A percentile compares a stretch with the other conserved stretches of the same genome.
Conservation (phyloP, 2,888 invertebrate species). For the Cylindroiulus punctatus region DNA sequence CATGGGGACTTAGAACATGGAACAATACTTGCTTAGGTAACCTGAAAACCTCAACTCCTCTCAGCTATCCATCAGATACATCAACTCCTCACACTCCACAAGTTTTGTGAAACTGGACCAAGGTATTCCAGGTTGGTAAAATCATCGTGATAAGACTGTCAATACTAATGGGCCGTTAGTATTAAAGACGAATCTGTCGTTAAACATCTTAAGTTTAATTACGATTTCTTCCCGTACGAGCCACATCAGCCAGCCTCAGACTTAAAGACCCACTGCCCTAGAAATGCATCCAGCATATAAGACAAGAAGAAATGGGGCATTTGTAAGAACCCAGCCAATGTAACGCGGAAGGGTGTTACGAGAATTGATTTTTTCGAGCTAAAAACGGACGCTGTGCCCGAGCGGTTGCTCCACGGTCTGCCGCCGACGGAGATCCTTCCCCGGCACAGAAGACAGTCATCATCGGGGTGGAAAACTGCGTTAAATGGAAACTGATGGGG, state of each 20-base stretch:
- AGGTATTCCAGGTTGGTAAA: too few species aligned
- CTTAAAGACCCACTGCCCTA: constrained; percentile 41
- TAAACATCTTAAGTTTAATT: neutral
- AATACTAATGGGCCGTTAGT: neutral
- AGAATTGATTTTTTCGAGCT: constrained; percentile 10
- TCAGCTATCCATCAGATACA: too few species aligned
- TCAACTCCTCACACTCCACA: too few species aligned
- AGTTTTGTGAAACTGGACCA: too few species aligned
- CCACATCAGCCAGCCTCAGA: too few species aligned
- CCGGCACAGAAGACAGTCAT: neutral
- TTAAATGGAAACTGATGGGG: neutral
- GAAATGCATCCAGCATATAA: neutral
- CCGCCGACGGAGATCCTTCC: neutral
- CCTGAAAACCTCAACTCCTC: too few species aligned
- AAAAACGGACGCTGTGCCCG: neutral
- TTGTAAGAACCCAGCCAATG: constrained; percentile 1
- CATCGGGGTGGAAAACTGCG: neutral
- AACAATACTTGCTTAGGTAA: too few species aligned
- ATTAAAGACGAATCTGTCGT: neutral
- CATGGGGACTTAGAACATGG: too few species aligned
- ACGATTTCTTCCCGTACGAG: neutral
- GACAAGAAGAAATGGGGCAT: constrained; percentile 37
- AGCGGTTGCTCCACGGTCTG: neutral
- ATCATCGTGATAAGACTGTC: too few species aligned
- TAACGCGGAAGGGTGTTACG: constrained; percentile 1